These are phyloP conservation scores for Heteropelma amictum DNA, from an alignment of 2,888 invertebrate genomes.

Conservation along the genomic window DNA sequence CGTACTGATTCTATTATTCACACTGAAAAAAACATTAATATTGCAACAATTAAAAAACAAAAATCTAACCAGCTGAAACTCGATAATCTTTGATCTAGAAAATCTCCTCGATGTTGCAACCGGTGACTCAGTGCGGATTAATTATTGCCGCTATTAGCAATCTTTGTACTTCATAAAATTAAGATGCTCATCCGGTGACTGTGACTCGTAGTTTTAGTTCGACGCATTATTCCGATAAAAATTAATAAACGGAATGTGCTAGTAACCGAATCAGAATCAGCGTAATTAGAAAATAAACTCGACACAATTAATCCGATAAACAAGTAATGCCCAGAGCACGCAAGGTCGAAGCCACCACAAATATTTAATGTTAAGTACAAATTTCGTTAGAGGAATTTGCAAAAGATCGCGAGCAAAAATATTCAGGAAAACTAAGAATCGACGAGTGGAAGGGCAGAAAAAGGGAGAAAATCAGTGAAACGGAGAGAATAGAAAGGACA, in stretches of 20 bases:
- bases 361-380: no score
- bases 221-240: not conserved
- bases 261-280: no score
- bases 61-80: not conserved
- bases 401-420: no score
- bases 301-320: no score
- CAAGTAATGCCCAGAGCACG: no score
- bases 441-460: conserved; percentile 33
- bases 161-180: conserved; percentile 39
- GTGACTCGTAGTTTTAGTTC: conserved; percentile 70
- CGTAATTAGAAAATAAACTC: no score
- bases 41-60: not conserved
- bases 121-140: not conserved
- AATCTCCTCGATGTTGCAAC: not conserved
- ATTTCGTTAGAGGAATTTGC: no score
- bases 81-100: not conserved
- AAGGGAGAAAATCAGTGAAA: not conserved
- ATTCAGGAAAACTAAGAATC: conserved; percentile 32
- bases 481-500: not conserved
- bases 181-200: conserved; percentile 70
- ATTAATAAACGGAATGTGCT: conserved; percentile 38
- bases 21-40: no score
- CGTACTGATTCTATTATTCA: no score
- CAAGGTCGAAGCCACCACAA: no score
- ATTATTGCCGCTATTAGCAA: conserved; percentile 13